Conservation (phyloP, 2,113 vertebrate genomes). For the Cranoglanis bouderius region DNA sequence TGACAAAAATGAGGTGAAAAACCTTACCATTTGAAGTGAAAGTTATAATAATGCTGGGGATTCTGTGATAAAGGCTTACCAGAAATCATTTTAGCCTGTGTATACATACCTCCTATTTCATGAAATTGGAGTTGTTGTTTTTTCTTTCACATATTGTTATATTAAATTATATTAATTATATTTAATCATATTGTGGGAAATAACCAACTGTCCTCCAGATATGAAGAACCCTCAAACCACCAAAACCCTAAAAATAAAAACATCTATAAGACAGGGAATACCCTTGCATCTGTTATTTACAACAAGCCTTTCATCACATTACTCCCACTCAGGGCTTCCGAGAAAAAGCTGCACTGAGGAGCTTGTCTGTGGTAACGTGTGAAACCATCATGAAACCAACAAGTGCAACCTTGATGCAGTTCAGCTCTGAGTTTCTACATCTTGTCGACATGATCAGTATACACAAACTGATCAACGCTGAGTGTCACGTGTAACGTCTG, state of each 20-base stretch:
- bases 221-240: neutral
- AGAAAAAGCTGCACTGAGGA: neutral
- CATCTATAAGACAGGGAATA: neutral
- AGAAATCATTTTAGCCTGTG: neutral
- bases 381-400: conserved; percentile 30
- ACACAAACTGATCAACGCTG: neutral
- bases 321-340: conserved; percentile 9
- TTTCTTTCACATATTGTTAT: neutral
- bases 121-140: neutral
- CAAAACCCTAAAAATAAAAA: neutral
- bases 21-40: neutral
- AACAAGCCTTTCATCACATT: neutral
- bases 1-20: neutral
- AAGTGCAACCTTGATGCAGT: conserved; percentile 20
- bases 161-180: too few relatives aligned
- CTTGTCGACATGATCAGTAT: neutral
- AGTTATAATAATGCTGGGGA: neutral
- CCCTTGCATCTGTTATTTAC: neutral
- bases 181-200: neutral
- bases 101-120: neutral
- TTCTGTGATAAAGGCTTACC: neutral
- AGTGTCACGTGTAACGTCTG: neutral
- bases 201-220: neutral
- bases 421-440: neutral
- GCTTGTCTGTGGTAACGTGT: neutral